These are phyloP conservation scores for Panurus biarmicus DNA, from an alignment of 2,113 vertebrate species.

Conservation along the genomic window DNA sequence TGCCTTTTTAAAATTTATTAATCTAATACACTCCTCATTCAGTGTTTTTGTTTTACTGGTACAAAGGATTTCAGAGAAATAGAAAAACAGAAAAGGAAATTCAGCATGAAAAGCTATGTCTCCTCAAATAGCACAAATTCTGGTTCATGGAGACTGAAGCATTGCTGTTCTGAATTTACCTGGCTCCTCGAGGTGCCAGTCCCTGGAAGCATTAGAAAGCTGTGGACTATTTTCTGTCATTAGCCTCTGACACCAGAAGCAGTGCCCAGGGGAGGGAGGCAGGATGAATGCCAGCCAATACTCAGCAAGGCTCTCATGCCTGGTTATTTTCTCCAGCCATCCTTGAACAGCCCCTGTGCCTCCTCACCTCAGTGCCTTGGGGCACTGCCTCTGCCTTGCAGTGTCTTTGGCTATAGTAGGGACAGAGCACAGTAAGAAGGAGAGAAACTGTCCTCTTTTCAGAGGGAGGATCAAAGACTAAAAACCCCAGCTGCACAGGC, in stretches of 20 bases:
- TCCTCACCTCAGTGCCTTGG: fast-evolving
- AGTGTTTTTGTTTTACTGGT: not conserved
- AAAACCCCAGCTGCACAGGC: not conserved
- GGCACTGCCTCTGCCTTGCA: not conserved
- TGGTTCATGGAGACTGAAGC: not conserved
- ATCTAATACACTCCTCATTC: not conserved
- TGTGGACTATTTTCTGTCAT: not conserved
- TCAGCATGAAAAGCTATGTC: not conserved
- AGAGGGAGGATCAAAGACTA: not conserved
- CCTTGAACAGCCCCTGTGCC: not conserved
- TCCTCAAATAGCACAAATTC: not conserved
- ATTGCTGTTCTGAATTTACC: not conserved
- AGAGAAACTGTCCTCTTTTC: not conserved
- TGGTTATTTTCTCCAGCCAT: not conserved
- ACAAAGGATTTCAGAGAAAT: not conserved
- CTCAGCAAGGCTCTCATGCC: not conserved
- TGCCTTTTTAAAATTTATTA: not conserved
- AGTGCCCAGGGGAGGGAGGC: not conserved
- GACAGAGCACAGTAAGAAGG: not conserved
- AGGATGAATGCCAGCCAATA: not conserved
- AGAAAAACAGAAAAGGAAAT: not conserved
- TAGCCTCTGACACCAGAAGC: not conserved
- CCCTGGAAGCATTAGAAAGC: not conserved
- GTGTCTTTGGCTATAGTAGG: not conserved
- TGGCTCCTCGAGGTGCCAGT: not conserved